Percentiles rank a stretch among this genome's conserved stretches.
phyloP scores from a whole-genome alignment of 2,888 invertebrate genomes.

The Ceriagrion tenellum region DNA sequence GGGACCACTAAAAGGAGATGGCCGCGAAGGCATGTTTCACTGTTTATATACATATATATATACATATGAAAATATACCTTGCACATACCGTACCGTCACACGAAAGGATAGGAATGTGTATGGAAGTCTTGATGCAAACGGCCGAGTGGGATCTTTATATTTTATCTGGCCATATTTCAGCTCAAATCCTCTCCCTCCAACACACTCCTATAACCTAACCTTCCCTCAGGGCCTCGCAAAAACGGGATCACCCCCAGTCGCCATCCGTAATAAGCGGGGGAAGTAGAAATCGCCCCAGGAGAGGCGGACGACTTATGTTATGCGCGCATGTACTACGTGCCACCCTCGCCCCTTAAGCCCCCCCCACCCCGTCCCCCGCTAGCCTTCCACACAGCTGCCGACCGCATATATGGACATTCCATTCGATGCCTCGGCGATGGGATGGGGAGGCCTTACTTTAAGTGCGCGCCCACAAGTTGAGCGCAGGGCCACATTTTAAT shows the following conservation, averaged over 20 bases:
- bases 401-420: neutral
- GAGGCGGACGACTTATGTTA: neutral
- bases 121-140: neutral
- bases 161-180: neutral
- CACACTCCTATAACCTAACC: neutral
- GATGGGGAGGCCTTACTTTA: neutral
- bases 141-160: neutral
- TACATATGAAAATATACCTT: too few relatives aligned
- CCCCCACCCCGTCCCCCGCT: neutral
- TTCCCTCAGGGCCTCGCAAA: neutral
- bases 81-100: neutral
- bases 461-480: constrained; percentile 9
- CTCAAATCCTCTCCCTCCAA: neutral
- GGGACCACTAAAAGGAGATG: too few relatives aligned
- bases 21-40: too few relatives aligned
- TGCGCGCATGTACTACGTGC: neutral
- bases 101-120: neutral
- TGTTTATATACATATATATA: too few relatives aligned
- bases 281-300: neutral
- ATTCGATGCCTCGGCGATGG: neutral
- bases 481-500: neutral
- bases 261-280: neutral
- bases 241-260: neutral
- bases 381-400: too few relatives aligned
- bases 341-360: neutral